phyloP scores from a whole-genome alignment of 2,113 vertebrate genomes.

The Microcebus jonahi region DNA sequence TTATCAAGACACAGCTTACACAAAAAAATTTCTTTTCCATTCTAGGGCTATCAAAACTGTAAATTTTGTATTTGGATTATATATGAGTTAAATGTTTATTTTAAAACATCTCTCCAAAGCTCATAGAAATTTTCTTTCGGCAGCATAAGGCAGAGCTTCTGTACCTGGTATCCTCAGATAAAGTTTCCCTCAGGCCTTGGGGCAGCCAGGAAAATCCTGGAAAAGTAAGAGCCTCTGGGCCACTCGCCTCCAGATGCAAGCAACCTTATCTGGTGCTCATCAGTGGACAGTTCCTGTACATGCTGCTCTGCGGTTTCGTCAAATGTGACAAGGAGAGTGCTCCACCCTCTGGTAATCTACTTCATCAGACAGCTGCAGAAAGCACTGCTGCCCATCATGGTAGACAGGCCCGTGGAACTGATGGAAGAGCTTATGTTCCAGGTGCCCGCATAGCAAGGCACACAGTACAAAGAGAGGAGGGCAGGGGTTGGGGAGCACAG shows the following conservation, averaged over 20 bases:
- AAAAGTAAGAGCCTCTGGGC: neutral
- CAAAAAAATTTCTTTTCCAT: conserved; percentile 38
- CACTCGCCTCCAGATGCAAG: neutral
- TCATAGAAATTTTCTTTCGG: conserved; percentile 37
- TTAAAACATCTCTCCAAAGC: conserved; percentile 28
- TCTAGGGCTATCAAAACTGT: neutral
- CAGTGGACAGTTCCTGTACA: neutral
- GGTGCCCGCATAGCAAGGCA: neutral
- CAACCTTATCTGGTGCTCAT: neutral
- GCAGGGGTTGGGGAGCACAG: neutral
- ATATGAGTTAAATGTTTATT: neutral
- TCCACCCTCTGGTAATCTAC: neutral
- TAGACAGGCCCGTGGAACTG: neutral
- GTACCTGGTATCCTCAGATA: neutral
- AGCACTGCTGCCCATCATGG: neutral
- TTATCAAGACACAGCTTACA: neutral
- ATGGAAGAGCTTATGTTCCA: neutral
- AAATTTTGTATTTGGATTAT: conserved; percentile 29
- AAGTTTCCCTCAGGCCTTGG: neutral
- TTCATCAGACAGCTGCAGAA: neutral
- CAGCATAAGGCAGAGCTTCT: neutral
- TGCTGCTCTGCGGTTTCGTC: neutral
- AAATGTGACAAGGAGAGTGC: neutral
- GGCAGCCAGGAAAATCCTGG: neutral
- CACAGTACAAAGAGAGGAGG: neutral